Evolutionary conservation across 1,140 invertebrate genomes (phyloP), one percentile per base, ranked within the genome.

Genomic region (Ostrea edulis): DNA sequence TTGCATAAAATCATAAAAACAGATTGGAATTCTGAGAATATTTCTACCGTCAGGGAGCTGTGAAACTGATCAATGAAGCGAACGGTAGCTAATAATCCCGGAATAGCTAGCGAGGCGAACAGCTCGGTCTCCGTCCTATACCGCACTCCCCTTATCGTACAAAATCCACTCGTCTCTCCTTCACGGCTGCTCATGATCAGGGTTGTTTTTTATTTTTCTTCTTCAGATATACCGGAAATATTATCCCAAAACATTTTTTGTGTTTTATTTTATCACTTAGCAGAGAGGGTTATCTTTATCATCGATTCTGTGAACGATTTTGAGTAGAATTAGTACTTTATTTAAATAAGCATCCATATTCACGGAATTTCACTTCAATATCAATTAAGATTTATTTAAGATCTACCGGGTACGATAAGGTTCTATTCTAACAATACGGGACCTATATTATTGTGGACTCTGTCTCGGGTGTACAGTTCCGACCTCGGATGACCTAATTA

Each of bases 21-120:
- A 35, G 68, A 77, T 29, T 77, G 68, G 68, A 77, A 77, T 77
- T 77, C 25, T 77, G 25, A 29, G 25, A 77, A 29, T 77, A 29
- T 77, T 35, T 77, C 68, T 35, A 29, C 68, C 68, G 68, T 35
- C 29, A 17, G 68, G 25, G 68, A 77, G 68, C 68, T 14, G 68
- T 29, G 68, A 77, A 77, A 29, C 22, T 77, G 68, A 77, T 77
- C 68, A 77, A 77, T 77, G 25, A 35, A 11, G 29, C 68, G 9
- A 77, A 25, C 25, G 8, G 14, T 3, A 25, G 29, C 68, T 77
- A 77, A 77, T 77, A 77, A 35, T 22, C 68, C 68, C 35, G 68
- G 29, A 77, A 77, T 77, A 35, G 29, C 22, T 35, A 17, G 68
- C 25, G 29, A 35, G 29, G 55, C 55, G 55, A 62, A 17, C 55